A percentile compares a stretch with the other conserved stretches of the same genome.
Conservation (phyloP, 2,113 vertebrate genomes). For the Tetrao urogallus region DNA sequence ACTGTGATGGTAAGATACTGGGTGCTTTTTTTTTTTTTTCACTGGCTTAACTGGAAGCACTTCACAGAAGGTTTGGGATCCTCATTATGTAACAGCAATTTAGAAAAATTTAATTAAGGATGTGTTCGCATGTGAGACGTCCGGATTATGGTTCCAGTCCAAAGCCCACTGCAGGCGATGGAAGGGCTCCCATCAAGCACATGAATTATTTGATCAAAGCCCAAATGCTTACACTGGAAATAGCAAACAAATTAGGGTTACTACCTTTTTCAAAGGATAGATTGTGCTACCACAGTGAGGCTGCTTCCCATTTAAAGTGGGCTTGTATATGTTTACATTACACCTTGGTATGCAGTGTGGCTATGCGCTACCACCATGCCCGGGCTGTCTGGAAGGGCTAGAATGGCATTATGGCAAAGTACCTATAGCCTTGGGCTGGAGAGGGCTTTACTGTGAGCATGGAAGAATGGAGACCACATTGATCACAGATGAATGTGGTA, state of each 20-base stretch:
- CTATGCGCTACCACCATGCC: not conserved
- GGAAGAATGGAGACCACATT: not conserved
- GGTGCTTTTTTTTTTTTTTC: not conserved
- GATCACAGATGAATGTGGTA: not conserved
- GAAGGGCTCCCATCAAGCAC: conserved; percentile 17
- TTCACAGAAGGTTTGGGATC: conserved; percentile 38
- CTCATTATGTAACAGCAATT: conserved; percentile 56
- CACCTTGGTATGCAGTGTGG: not conserved
- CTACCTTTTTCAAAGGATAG: conserved; percentile 6
- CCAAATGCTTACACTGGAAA: conserved; percentile 27
- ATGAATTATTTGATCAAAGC: conserved; percentile 41
- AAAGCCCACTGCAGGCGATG: conserved; percentile 42
- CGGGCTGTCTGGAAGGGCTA: not conserved
- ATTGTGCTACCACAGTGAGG: not conserved
- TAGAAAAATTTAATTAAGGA: conserved; percentile 52
- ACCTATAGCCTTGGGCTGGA: not conserved
- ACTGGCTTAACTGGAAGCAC: conserved; percentile 34
- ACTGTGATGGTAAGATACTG: not conserved
- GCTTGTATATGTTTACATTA: not conserved
- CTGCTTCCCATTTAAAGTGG: not conserved
- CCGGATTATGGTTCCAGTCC: conserved; percentile 35
- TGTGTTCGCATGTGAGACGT: conserved; percentile 8
- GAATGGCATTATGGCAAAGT: not conserved
- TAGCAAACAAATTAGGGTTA: conserved; percentile 33
- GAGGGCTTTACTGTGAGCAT: not conserved